Evolutionary conservation across 2,113 vertebrate genomes (phyloP).

Genomic region (Lathamus discolor): DNA sequence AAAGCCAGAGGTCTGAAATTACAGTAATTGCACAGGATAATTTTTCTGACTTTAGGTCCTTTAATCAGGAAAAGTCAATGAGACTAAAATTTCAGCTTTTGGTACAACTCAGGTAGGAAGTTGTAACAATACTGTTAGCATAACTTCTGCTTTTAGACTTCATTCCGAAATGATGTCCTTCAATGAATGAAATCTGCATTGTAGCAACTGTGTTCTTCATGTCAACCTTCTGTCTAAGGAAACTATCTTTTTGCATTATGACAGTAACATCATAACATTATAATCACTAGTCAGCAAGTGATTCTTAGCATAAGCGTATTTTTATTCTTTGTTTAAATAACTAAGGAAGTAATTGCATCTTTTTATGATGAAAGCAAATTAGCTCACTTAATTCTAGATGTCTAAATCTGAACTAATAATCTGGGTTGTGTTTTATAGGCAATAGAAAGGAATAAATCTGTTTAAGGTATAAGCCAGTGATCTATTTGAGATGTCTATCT

Average conservation of each 20-base stretch:
- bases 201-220: background rate
- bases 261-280: background rate
- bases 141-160: background rate
- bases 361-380: background rate
- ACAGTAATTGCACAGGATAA: background rate
- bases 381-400: background rate
- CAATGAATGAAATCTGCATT: background rate
- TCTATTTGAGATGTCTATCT: conserved; percentile 26
- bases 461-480: conserved; percentile 23
- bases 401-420: conserved; percentile 1
- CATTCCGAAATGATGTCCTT: background rate
- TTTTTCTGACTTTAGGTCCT: background rate
- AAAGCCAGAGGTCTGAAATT: background rate
- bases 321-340: conserved; percentile 31
- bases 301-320: background rate
- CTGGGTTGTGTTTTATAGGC: conserved; percentile 19
- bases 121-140: background rate
- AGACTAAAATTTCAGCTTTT: background rate
- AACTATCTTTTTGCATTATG: background rate
- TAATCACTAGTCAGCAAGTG: background rate
- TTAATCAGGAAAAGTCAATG: background rate
- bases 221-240: background rate
- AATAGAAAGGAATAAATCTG: conserved; percentile 26
- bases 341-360: background rate
- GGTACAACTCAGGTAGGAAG: background rate